phyloP scores from a whole-genome alignment of 2,797 vertebrate species.

The Phaenicophaeus curvirostris region DNA sequence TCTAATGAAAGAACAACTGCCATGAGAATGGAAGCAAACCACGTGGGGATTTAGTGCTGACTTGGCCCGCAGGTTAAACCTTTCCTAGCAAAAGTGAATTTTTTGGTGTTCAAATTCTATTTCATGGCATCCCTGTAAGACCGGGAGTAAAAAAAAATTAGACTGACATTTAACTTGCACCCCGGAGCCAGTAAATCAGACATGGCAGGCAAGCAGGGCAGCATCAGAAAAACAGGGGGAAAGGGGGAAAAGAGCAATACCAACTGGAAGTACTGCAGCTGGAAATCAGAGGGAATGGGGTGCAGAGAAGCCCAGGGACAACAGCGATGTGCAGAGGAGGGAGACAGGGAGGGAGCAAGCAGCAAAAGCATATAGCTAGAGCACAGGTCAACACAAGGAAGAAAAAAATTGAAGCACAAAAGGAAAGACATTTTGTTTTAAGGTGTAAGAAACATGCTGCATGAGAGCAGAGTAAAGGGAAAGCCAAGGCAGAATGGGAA shows the following conservation, averaged over 20 bases:
- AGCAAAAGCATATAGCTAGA: fast-evolving
- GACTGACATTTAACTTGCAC: constrained; percentile 33
- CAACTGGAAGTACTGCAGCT: not conserved
- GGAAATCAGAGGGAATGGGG: not conserved
- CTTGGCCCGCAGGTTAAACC: not conserved
- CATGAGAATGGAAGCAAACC: not conserved
- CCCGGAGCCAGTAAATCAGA: constrained; percentile 54
- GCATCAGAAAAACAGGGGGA: not conserved
- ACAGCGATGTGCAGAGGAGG: not conserved
- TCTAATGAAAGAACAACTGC: not conserved
- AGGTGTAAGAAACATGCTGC: not conserved
- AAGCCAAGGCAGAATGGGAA: not conserved
- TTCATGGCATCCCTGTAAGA: constrained; percentile 41
- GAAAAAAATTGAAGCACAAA: not conserved
- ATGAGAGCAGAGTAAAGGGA: not conserved
- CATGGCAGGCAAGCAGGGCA: not conserved
- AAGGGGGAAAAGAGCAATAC: not conserved
- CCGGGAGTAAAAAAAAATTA: constrained; percentile 29
- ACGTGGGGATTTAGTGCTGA: not conserved
- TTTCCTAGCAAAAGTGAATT: not conserved
- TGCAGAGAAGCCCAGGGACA: not conserved
- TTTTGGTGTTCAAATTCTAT: constrained; percentile 32
- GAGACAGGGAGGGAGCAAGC: not conserved
- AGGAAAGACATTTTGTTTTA: not conserved
- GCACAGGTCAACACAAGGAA: not conserved